Evolutionary conservation across 2,113 vertebrate species (phyloP).

Genomic region (Pseudopodoces humilis): DNA sequence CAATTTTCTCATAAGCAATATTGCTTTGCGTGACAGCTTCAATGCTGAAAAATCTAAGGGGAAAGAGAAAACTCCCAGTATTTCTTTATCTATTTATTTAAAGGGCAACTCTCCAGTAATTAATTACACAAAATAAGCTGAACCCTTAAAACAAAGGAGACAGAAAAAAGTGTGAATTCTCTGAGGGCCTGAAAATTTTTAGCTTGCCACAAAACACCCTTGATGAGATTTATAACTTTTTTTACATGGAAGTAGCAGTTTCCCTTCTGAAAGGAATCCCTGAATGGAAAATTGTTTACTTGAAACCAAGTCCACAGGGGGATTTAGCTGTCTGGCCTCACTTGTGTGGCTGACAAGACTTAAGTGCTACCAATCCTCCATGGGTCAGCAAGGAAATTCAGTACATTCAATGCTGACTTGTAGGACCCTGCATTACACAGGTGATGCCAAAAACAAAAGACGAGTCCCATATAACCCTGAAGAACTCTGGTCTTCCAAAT

Average conservation of each 20-base stretch:
- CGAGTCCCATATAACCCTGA: background rate
- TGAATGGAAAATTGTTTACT: background rate
- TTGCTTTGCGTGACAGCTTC: fast-evolving
- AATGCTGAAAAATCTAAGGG: background rate
- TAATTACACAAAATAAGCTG: background rate
- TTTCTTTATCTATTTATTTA: background rate
- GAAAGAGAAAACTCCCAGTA: background rate
- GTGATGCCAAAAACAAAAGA: background rate
- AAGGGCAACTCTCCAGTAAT: background rate
- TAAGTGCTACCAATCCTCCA: background rate
- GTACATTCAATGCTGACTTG: background rate
- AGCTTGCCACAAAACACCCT: background rate
- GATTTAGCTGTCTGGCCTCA: background rate
- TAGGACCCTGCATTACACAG: background rate
- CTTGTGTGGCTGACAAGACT: background rate
- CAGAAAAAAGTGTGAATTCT: background rate
- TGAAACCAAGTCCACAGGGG: background rate
- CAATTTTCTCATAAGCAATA: background rate
- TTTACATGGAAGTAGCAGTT: background rate
- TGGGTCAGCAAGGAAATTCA: background rate
- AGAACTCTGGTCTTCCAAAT: background rate
- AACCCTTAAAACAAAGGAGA: background rate
- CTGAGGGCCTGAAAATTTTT: background rate
- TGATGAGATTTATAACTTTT: background rate
- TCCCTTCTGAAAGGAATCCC: background rate